A percentile compares a stretch with the other conserved stretches of the same genome.
phyloP scores from a whole-genome alignment of 1,140 invertebrate genomes.

The Euwallacea fornicatus region DNA sequence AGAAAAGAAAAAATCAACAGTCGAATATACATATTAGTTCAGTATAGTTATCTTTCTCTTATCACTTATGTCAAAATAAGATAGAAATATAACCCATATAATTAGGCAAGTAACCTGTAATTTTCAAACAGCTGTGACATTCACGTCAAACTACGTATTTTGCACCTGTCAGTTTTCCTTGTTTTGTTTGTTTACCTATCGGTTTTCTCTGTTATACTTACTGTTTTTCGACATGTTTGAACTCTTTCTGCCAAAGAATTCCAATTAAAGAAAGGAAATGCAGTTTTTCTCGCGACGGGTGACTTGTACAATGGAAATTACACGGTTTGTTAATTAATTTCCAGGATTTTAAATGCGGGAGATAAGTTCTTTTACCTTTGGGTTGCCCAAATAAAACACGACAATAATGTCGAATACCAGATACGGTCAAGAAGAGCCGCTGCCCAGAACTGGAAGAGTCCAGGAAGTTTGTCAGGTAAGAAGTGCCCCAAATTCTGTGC shows the following conservation, averaged over 20 bases:
- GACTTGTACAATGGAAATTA: conserved; percentile 8
- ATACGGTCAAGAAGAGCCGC: conserved; percentile 37
- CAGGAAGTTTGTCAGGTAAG: conserved; percentile 61
- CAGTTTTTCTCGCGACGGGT: conserved; percentile 19
- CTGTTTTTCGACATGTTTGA: too few relatives aligned
- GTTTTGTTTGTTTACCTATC: too few relatives aligned
- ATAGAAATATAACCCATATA: too few relatives aligned
- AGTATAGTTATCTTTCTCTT: too few relatives aligned
- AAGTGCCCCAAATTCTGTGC: not conserved
- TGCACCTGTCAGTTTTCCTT: too few relatives aligned
- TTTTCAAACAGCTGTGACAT: too few relatives aligned
- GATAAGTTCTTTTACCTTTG: conserved; percentile 16
- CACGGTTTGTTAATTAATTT: not conserved
- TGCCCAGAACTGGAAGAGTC: conserved; percentile 48
- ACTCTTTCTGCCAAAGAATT: conserved; percentile 2
- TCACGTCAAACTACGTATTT: too few relatives aligned
- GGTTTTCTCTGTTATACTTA: too few relatives aligned
- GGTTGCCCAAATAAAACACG: not conserved
- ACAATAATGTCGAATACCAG: conserved; percentile 43
- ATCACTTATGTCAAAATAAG: too few relatives aligned
- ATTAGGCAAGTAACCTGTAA: too few relatives aligned
- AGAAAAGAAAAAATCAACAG: too few relatives aligned
- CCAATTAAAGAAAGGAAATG: conserved; percentile 33
- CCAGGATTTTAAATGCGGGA: not conserved
- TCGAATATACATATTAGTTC: too few relatives aligned